Evolutionary conservation across 2,113 vertebrate genomes (phyloP).

Genomic region (Cygnus buccinator): DNA sequence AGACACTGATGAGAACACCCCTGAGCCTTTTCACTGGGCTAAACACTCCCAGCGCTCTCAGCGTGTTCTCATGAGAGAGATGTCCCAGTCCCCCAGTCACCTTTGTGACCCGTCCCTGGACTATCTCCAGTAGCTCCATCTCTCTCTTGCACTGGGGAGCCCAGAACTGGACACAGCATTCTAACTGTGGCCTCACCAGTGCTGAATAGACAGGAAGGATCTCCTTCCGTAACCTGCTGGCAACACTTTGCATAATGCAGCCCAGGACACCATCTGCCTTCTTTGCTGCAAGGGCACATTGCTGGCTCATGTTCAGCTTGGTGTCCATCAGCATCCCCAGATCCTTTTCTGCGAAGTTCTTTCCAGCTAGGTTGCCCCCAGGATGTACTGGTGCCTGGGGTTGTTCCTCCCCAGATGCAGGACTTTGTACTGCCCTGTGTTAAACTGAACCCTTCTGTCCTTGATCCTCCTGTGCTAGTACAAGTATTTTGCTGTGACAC

Average conservation of each 20-base stretch:
- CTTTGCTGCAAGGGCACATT: background rate
- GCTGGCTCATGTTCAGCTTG: background rate
- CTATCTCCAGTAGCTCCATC: background rate
- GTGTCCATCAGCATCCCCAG: background rate
- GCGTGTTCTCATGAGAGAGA: background rate
- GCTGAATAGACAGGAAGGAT: background rate
- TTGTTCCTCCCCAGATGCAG: background rate
- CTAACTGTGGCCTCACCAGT: background rate
- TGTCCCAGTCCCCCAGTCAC: background rate
- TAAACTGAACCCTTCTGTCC: background rate
- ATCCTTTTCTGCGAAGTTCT: background rate
- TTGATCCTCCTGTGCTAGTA: background rate
- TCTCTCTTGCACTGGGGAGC: background rate
- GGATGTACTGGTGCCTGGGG: accelerated
- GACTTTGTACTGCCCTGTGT: background rate
- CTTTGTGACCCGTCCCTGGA: background rate
- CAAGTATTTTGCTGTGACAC: background rate
- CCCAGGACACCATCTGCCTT: background rate
- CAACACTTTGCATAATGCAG: background rate
- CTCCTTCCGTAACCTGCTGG: background rate
- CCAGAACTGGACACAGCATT: background rate
- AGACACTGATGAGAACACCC: background rate
- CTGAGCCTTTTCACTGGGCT: background rate
- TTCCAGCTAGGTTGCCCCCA: background rate
- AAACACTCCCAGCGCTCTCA: background rate